Evolutionary conservation across 2,113 vertebrate genomes (phyloP).

Genomic region (Dicentrarchus labrax): DNA sequence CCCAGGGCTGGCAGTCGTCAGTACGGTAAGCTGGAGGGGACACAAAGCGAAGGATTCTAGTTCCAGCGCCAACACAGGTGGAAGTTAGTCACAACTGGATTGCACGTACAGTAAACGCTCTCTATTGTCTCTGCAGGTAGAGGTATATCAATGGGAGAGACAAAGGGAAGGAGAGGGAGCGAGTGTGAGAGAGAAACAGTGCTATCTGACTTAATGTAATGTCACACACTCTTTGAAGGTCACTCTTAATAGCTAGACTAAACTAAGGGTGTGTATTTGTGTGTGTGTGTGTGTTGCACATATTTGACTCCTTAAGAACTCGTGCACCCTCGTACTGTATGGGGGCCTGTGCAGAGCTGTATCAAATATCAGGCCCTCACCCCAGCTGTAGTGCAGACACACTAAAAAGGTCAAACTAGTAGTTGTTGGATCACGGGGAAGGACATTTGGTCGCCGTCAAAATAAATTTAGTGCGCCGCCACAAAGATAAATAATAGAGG

Average conservation of each 20-base stretch:
- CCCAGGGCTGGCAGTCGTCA: constrained; percentile 94
- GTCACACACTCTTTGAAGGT: constrained; percentile 15
- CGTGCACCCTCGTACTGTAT: constrained; percentile 4
- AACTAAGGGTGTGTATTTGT: not conserved
- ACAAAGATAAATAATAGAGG: not conserved
- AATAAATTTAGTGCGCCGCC: not conserved
- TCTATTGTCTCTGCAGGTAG: not conserved
- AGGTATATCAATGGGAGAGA: not conserved
- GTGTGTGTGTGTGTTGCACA: not conserved
- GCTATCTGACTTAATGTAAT: not conserved
- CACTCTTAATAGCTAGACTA: not conserved
- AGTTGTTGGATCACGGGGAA: not conserved
- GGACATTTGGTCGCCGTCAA: not conserved
- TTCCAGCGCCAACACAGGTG: not conserved
- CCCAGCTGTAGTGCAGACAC: not conserved
- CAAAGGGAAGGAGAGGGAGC: not conserved
- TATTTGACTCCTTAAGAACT: constrained; percentile 64
- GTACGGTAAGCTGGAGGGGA: constrained; percentile 92
- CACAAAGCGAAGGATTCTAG: not conserved
- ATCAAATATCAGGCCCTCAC: constrained; percentile 59
- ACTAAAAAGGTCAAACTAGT: constrained; percentile 32
- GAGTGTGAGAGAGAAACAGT: rapidly evolving
- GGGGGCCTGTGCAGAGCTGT: constrained; percentile 8
- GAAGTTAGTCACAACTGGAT: not conserved
- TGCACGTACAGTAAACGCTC: not conserved